Evolutionary conservation across 92 coral and sea anemone genomes (phyloP).

Genomic region (Parazoanthus darwini): DNA sequence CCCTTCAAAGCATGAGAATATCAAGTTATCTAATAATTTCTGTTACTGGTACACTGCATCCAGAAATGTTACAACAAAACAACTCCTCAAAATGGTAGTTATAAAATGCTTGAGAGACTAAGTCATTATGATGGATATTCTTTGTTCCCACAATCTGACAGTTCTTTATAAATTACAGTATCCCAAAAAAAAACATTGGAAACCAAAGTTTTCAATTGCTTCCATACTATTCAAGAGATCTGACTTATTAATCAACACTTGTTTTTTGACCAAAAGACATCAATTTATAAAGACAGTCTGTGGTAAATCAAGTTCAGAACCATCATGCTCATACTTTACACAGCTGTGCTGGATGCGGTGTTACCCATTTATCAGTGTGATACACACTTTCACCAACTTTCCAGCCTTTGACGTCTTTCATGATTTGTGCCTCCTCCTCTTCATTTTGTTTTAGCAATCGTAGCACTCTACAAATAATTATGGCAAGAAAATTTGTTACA

Average conservation of each 20-base stretch:
- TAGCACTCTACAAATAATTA: slow-evolving; percentile 57
- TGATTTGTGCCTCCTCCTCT: slow-evolving; percentile 83
- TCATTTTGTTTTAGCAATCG: slow-evolving; percentile 86
- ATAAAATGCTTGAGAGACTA: background rate
- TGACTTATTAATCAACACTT: background rate
- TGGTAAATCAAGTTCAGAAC: background rate
- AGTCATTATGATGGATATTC: background rate
- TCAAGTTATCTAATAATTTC: too few relatives aligned
- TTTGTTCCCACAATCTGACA: background rate
- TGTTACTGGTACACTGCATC: too few relatives aligned
- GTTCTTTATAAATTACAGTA: too few relatives aligned
- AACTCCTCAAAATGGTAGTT: background rate
- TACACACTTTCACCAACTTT: slow-evolving; percentile 92
- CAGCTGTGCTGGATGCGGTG: slow-evolving; percentile 91
- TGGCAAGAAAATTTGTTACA: too few relatives aligned
- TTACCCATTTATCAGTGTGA: slow-evolving; percentile 91
- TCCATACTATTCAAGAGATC: background rate
- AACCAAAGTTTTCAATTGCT: background rate
- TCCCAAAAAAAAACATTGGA: background rate
- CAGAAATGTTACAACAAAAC: too few relatives aligned
- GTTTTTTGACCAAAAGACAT: background rate
- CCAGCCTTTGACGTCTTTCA: slow-evolving; percentile 99
- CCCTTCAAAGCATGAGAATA: background rate
- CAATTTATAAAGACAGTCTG: background rate
- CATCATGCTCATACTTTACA: slow-evolving; percentile 58